Evolutionary conservation across 2,888 invertebrate species (phyloP).

Genomic region (Pseudanteris insignis): DNA sequence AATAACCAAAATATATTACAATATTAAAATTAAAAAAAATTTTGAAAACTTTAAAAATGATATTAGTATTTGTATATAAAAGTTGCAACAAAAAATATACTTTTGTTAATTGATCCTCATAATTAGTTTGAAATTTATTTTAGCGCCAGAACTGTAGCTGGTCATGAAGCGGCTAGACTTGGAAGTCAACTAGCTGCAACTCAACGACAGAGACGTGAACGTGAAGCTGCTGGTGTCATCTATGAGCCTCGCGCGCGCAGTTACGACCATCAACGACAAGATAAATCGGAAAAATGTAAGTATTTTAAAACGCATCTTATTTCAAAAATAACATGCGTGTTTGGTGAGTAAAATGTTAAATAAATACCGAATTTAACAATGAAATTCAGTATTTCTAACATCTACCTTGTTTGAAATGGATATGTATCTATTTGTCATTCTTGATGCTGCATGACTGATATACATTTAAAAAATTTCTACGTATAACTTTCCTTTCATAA

Average conservation of each 20-base stretch:
- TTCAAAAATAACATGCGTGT: too few species aligned
- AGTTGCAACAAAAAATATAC: too few species aligned
- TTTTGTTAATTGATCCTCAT: too few species aligned
- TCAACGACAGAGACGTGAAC: conserved; percentile 63
- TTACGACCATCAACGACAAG: conserved; percentile 72
- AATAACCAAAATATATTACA: too few species aligned
- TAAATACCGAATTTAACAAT: conserved; percentile 22
- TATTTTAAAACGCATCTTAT: conserved; percentile 27
- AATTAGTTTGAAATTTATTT: too few species aligned
- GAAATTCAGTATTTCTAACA: conserved; percentile 19
- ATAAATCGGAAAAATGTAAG: conserved; percentile 68
- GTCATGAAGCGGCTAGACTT: conserved; percentile 81
- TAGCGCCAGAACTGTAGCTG: conserved; percentile 74
- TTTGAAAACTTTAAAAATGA: too few species aligned
- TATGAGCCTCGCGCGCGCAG: conserved; percentile 74
- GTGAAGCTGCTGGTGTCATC: conserved; percentile 56
- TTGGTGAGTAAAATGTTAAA: too few species aligned
- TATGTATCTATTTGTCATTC: conserved; percentile 30
- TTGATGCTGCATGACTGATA: conserved; percentile 35
- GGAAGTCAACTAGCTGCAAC: conserved; percentile 70
- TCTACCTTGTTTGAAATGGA: conserved; percentile 16
- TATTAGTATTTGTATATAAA: too few species aligned
- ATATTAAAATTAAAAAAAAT: too few species aligned
- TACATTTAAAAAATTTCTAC: too few species aligned
- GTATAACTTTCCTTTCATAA: too few species aligned